Percentiles rank a stretch among this genome's conserved stretches.
These are phyloP conservation scores for Coendou prehensilis DNA, from an alignment of 2,797 vertebrate species.

Conservation along the genomic window DNA sequence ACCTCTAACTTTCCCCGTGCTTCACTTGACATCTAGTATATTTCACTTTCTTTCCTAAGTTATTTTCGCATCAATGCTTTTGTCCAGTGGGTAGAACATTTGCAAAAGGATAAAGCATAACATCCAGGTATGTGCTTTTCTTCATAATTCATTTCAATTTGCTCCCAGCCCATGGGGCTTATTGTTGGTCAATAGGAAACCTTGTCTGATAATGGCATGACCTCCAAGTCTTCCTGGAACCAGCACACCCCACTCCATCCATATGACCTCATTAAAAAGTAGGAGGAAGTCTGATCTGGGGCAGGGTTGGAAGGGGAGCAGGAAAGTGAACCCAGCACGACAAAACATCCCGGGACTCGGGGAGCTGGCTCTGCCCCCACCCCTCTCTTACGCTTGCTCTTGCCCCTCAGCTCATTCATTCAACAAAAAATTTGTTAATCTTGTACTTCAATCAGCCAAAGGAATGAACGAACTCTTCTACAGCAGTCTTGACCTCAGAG, in stretches of 20 bases:
- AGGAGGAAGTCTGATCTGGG: not conserved
- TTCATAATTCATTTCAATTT: not conserved
- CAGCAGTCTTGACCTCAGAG: not conserved
- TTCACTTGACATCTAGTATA: not conserved
- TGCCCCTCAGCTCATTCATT: not conserved
- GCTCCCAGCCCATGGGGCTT: not conserved
- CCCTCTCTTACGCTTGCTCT: not conserved
- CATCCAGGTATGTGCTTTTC: no score
- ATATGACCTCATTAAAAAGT: not conserved
- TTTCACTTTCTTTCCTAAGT: not conserved
- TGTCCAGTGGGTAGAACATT: not conserved
- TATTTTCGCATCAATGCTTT: not conserved
- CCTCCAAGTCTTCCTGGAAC: not conserved
- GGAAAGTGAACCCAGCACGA: not conserved
- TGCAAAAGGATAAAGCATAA: not conserved
- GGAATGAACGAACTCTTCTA: not conserved
- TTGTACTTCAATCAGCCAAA: not conserved
- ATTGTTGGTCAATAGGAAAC: not conserved
- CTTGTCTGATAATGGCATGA: not conserved
- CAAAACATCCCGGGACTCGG: not conserved
- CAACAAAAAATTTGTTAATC: not conserved
- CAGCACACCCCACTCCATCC: fast-evolving
- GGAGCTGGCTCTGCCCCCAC: not conserved
- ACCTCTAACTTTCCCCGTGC: not conserved
- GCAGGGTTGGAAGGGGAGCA: not conserved